A percentile compares a stretch with the other conserved stretches of the same genome.
phyloP scores from a whole-genome alignment of 2,797 vertebrate genomes.

The Eutrigla gurnardus region DNA sequence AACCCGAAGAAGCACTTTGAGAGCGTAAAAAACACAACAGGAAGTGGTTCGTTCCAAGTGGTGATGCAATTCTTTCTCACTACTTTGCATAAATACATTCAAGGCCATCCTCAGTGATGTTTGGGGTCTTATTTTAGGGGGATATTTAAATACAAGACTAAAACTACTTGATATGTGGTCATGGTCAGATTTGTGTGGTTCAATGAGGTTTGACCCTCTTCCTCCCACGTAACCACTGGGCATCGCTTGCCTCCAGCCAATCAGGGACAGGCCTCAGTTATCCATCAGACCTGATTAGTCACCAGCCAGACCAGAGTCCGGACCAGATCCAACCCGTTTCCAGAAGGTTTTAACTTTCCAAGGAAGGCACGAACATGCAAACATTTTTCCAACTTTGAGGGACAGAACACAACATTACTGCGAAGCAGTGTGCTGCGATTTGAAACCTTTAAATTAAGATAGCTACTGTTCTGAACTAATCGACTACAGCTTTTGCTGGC shows the following conservation, averaged over 20 bases:
- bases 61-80: slow-evolving; percentile 4
- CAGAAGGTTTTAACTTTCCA: neutral
- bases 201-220: neutral
- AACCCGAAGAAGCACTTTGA: neutral
- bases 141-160: rapidly evolving
- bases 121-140: neutral
- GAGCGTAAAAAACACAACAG: slow-evolving; percentile 15
- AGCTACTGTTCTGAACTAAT: too few relatives aligned
- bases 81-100: neutral
- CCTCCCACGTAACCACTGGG: neutral
- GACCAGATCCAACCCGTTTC: neutral
- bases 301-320: neutral
- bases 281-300: neutral
- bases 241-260: neutral
- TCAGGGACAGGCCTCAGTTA: neutral
- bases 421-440: too few relatives aligned
- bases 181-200: neutral
- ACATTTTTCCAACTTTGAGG: neutral
- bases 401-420: neutral
- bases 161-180: neutral
- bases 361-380: neutral
- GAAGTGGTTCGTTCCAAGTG: neutral
- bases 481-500: too few relatives aligned
- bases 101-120: neutral
- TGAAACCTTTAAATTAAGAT: too few relatives aligned